Evolutionary conservation across 2,888 invertebrate genomes (phyloP).

Genomic region (Synergus japonicus): DNA sequence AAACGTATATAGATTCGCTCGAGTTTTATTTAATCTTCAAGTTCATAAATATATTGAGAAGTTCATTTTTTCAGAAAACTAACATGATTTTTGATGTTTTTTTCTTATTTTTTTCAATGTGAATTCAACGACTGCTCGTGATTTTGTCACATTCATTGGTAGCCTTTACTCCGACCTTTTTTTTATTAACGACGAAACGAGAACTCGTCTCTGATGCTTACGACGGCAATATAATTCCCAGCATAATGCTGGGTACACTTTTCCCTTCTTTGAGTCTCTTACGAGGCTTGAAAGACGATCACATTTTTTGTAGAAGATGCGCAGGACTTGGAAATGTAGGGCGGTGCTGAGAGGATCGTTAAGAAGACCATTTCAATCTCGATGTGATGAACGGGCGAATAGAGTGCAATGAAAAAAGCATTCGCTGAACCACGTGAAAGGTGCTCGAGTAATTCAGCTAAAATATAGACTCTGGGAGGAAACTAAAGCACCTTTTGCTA

Average conservation of each 20-base stretch:
- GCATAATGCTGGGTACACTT: neutral
- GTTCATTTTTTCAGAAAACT: too few species aligned
- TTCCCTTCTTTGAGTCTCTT: slow-evolving; percentile 2
- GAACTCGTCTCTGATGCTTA: slow-evolving; percentile 12
- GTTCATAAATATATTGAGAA: neutral
- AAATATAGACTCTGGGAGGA: neutral
- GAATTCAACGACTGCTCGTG: neutral
- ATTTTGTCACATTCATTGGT: neutral
- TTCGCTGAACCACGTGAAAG: neutral
- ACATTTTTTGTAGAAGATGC: slow-evolving; percentile 11
- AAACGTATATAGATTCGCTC: neutral
- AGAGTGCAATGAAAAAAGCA: slow-evolving; percentile 16
- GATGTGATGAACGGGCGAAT: slow-evolving; percentile 3
- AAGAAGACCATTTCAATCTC: slow-evolving; percentile 39
- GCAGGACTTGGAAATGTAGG: slow-evolving; percentile 22
- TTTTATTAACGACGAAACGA: slow-evolving; percentile 4
- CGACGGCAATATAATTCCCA: slow-evolving; percentile 19
- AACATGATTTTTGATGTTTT: too few species aligned
- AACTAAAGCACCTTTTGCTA: neutral
- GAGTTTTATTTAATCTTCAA: neutral
- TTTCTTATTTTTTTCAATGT: neutral
- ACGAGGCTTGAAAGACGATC: slow-evolving; percentile 26
- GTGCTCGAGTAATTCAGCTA: neutral
- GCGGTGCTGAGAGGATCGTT: slow-evolving; percentile 34
- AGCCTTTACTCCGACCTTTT: neutral